A percentile compares a stretch with the other conserved stretches of the same genome.
Evolutionary conservation across 2,888 invertebrate genomes (phyloP).

Genomic region (Trichacis sp.): DNA sequence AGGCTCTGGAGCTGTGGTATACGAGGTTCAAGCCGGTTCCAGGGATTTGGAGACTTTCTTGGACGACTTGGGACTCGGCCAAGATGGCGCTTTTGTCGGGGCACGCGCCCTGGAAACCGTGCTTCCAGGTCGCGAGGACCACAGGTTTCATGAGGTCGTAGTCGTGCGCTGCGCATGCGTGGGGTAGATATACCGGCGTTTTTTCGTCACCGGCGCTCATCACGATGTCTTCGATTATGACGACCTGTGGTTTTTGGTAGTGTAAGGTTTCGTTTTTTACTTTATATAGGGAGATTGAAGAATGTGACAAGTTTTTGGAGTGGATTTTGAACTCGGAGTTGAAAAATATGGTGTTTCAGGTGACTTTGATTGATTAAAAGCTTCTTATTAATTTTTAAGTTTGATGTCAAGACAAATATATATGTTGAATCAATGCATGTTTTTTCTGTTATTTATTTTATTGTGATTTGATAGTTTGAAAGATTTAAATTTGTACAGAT

Average conservation of each 20-base stretch:
- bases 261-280: slow-evolving; percentile 9
- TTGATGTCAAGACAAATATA: no score
- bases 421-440: no score
- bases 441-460: no score
- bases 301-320: no score
- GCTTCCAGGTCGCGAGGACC: slow-evolving; percentile 93
- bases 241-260: slow-evolving; percentile 76
- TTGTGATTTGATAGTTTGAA: no score
- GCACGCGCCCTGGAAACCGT: slow-evolving; percentile 95
- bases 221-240: slow-evolving; percentile 89
- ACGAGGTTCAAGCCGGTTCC: slow-evolving; percentile 95
- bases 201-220: slow-evolving; percentile 89
- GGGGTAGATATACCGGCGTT: slow-evolving; percentile 74
- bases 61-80: slow-evolving; percentile 93
- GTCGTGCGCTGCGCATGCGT: slow-evolving; percentile 88
- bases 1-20: slow-evolving; percentile 94
- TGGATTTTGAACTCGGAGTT: no score
- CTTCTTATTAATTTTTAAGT: no score
- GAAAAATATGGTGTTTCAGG: no score
- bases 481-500: no score
- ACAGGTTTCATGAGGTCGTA: slow-evolving; percentile 94
- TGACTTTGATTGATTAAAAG: no score
- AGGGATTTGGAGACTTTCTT: slow-evolving; percentile 93
- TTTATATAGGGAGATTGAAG: neutral
- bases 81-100: slow-evolving; percentile 91